Base-by-base conservation (phyloP, 2,113 vertebrate species). In the Grus americana region DNA sequence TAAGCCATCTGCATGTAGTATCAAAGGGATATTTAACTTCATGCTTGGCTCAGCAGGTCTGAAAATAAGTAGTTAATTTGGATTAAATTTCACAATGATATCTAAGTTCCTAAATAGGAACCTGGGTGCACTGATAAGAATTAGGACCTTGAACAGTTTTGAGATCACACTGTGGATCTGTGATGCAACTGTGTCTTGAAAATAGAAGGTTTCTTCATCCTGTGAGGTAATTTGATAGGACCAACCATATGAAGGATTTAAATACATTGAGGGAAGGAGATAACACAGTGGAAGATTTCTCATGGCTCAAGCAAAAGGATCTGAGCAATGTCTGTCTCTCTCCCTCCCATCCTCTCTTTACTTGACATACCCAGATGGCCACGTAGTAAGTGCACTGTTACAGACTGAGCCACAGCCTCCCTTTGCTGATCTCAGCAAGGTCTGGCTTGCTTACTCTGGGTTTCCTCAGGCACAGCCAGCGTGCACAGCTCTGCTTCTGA, bases 371-470 rank as follows among this genome's bases (percentile, higher is more conserved):
- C 10, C 44, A 68, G 34, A 84, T n/a, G 61, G 61, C 44, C 89
- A 50, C 18, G 5, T 26, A 68, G 34, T 17, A 84, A 75, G 14
- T 16, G 65, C 34, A 10, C 15, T 47, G 70, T 63, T 62, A 79
- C 80, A 71, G 61, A 27, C 78, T 52, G 70, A 91, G 74, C 52
- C 49, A 47, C 57, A 63, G 80, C 44, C 34, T 91, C 84, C 50
- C 34, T 88, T 75, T 90, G 93, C 70, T 90, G 73, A 87, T 40
- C 74, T 93, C 81, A 44, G 73, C 58, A 63, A 84, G 40, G 91
- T 87, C 73, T 94, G 91, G 84, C 49, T 83, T 59, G 38, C 79
- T 95, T 70, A 42, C 70, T 88, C 74, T 91, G 84, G 70, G 59
- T 94, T 94, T 94, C 59, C 66, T 75, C 66, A 92, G 85, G 67